Evolutionary conservation across 2,888 invertebrate species (phyloP), one percentile per base, ranked within the genome.

Genomic region (Periphyllus acericola): DNA sequence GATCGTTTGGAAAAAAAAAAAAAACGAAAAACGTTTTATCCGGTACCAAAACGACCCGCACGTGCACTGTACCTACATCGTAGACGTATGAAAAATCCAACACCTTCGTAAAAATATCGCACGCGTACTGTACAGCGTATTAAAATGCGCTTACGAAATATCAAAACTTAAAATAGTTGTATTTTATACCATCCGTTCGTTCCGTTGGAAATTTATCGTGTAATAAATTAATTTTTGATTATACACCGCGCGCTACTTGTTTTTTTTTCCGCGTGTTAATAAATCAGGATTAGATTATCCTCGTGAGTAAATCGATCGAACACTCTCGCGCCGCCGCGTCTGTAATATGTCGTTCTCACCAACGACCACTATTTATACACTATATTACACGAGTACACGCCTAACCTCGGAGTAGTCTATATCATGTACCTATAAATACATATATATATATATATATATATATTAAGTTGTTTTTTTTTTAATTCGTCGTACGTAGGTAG

Each of bases 141-240:
- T 40, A 29, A 66, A 66, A 40, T 11, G 29, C 5, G 29, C 25
- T 29, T 68, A 68, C 68, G 68, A 9, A n/a, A 46, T 25, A n/a
- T 29, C 46, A 36, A 68, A 46, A 82, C 81, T 68, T 71, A 68
- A 40, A 25, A 52, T 52, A 34, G 79, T 36, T 8, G 19, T 66
- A 3, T 21, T 17, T 21, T 14, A 32, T 17, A n/a, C 36, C 36
- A 36, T 21, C 21, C 46, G 68, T 52, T 32, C 40, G 46, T 82
- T 66, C 71, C 71, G 82, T 32, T 29, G 11, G 71, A 36, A 36
- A 74, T 74, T 74, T 74, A 74, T 74, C 25, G 34, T 32, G 34
- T 83, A 83, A 83, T 83, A 83, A 83, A 83, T 60, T 83, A 74
- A 74, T 74, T 74, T 83, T 83, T 83, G 83, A 83, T 83, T 83